These are phyloP conservation scores for Lagorchestes hirsutus DNA, from an alignment of 2,797 vertebrate species.

Conservation along the genomic window DNA sequence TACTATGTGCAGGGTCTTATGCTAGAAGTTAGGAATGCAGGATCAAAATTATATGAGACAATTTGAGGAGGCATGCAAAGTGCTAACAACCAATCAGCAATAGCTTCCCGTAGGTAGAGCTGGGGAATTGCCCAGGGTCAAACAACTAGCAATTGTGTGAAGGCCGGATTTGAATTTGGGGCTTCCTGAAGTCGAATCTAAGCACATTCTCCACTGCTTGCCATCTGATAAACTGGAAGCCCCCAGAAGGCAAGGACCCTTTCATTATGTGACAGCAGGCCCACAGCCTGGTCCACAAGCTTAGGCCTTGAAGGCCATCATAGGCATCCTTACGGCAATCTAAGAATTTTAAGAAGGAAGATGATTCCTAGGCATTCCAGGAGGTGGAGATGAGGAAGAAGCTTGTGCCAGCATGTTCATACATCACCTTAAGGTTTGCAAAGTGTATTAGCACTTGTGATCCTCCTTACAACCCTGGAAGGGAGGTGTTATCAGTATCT, in stretches of 20 bases:
- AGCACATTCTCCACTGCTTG: not conserved
- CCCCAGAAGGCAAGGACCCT: not conserved
- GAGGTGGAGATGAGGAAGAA: not conserved
- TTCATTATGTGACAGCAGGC: not conserved
- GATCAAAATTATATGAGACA: not conserved
- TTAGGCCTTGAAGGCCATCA: not conserved
- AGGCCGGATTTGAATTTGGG: not conserved
- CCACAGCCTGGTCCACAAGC: not conserved
- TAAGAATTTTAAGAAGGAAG: not conserved
- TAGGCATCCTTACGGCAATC: not conserved
- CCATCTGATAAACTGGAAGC: not conserved
- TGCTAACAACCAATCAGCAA: not conserved
- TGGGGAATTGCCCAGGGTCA: not conserved
- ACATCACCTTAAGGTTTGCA: not conserved
- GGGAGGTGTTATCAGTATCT: not conserved
- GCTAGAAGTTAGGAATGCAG: not conserved
- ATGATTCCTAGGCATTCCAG: not conserved
- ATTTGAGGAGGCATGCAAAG: not conserved
- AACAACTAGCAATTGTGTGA: not conserved
- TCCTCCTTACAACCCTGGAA: not conserved
- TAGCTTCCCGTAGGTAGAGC: not conserved
- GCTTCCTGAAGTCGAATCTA: too few species aligned
- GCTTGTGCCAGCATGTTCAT: not conserved
- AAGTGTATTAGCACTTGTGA: not conserved
- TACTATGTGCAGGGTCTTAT: not conserved